phyloP scores from a whole-genome alignment of 2,113 vertebrate genomes.

The Macrotus californicus region DNA sequence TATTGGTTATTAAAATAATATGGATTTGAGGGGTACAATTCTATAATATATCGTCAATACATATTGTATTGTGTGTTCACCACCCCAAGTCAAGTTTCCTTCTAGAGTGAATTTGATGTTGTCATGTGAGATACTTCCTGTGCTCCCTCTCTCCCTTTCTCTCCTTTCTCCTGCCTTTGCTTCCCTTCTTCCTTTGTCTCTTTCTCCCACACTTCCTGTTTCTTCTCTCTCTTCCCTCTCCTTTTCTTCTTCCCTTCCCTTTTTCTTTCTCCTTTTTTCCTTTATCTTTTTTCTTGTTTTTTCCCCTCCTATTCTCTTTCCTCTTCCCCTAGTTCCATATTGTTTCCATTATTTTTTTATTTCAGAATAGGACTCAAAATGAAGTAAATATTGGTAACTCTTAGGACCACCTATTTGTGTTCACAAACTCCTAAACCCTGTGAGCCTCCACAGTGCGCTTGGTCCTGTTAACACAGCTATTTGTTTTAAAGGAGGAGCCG shows the following conservation, averaged over 20 bases:
- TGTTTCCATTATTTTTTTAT: not conserved
- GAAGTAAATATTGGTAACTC: not conserved
- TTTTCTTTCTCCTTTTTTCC: not conserved
- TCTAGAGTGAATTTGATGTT: not conserved
- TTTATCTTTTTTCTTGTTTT: not conserved
- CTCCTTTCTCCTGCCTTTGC: too few species aligned
- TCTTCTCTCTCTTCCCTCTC: not conserved
- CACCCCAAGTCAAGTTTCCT: not conserved
- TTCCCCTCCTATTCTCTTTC: not conserved
- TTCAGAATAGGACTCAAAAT: not conserved
- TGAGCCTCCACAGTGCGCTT: not conserved
- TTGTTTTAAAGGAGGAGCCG: not conserved
- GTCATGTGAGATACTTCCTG: not conserved
- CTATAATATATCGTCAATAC: not conserved
- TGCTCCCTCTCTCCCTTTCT: fast-evolving
- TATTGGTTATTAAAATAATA: not conserved
- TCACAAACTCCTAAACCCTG: not conserved
- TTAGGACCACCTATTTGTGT: not conserved
- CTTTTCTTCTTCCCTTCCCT: not conserved
- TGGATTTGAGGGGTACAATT: not conserved
- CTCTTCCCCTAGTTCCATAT: not conserved
- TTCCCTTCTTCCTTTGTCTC: not conserved
- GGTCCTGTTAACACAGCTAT: not conserved
- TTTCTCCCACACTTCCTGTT: not conserved
- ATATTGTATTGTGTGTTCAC: not conserved